phyloP scores from a whole-genome alignment of 2,888 invertebrate species.

The Phalera bucephala region DNA sequence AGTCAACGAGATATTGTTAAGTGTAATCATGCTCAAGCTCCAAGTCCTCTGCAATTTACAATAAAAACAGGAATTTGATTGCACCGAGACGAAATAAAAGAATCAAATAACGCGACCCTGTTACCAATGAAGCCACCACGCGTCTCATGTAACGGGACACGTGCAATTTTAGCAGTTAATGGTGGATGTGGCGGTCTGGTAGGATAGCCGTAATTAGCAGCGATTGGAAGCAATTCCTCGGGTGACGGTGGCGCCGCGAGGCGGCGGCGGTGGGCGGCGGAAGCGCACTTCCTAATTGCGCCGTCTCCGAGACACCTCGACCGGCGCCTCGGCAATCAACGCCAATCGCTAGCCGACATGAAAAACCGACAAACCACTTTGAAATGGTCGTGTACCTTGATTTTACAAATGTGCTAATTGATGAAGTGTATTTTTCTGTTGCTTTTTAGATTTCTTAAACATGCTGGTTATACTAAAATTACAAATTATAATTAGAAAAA shows the following conservation, averaged over 20 bases:
- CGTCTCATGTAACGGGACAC: constrained; percentile 29
- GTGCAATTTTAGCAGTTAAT: constrained; percentile 38
- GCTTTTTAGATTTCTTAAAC: too few species aligned
- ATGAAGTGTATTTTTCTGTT: too few species aligned
- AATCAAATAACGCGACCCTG: constrained; percentile 2
- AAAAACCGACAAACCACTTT: constrained; percentile 44
- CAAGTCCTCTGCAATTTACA: constrained; percentile 1
- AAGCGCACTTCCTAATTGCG: constrained; percentile 80
- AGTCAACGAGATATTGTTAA: background rate
- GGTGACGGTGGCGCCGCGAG: constrained; percentile 73
- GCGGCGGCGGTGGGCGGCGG: constrained; percentile 75
- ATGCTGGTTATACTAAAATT: too few species aligned
- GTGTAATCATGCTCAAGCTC: background rate
- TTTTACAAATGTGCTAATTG: constrained; percentile 22
- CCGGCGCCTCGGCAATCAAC: constrained; percentile 80
- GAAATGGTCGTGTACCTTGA: constrained; percentile 34
- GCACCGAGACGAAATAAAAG: constrained; percentile 11
- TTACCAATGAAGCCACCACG: constrained; percentile 8
- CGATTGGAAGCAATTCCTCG: constrained; percentile 72
- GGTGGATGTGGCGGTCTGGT: constrained; percentile 43
- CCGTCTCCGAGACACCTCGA: constrained; percentile 73
- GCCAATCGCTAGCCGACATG: constrained; percentile 58
- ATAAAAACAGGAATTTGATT: constrained; percentile 1
- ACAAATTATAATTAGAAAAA: too few species aligned
- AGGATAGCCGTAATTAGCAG: constrained; percentile 70